Evolutionary conservation across 1,140 invertebrate species (phyloP).

Genomic region (Diorhabda sublineata): DNA sequence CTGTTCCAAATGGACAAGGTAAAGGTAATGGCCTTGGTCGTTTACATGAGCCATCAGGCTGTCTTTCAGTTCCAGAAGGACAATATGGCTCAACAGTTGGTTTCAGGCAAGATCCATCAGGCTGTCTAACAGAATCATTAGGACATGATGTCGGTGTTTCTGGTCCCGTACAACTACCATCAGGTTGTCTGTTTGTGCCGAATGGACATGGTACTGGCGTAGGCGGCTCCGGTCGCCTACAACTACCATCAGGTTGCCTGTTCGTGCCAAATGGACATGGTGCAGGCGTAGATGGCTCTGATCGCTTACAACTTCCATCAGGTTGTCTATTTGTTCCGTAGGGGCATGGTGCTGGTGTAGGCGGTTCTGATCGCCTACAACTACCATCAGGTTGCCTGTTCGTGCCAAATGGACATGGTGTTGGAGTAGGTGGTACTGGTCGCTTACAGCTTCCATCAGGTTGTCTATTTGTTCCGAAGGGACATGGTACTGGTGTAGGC

Average conservation of each 20-base stretch:
- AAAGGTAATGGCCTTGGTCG: constrained; percentile 9
- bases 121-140: constrained; percentile 18
- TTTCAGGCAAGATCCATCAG: constrained; percentile 11
- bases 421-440: not conserved
- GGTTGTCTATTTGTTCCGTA: constrained; percentile 23
- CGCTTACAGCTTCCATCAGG: constrained; percentile 4
- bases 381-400: constrained; percentile 6
- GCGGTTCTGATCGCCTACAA: constrained; percentile 9
- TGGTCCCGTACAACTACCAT: constrained; percentile 7
- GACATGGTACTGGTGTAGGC: constrained; percentile 11
- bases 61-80: not conserved
- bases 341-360: constrained; percentile 19
- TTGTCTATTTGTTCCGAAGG: not conserved
- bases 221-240: not conserved
- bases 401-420: constrained; percentile 6
- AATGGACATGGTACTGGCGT: constrained; percentile 21
- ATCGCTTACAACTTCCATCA: constrained; percentile 23
- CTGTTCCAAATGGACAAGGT: constrained; percentile 19
- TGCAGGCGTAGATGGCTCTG: constrained; percentile 11
- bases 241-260: constrained; percentile 20
- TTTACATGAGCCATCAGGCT: constrained; percentile 10
- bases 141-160: constrained; percentile 23
- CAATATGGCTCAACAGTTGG: constrained; percentile 7
- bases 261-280: constrained; percentile 20
- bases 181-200: constrained; percentile 4